Evolutionary conservation across 2,797 vertebrate species (phyloP).

Genomic region (Darevskia nairensis): DNA sequence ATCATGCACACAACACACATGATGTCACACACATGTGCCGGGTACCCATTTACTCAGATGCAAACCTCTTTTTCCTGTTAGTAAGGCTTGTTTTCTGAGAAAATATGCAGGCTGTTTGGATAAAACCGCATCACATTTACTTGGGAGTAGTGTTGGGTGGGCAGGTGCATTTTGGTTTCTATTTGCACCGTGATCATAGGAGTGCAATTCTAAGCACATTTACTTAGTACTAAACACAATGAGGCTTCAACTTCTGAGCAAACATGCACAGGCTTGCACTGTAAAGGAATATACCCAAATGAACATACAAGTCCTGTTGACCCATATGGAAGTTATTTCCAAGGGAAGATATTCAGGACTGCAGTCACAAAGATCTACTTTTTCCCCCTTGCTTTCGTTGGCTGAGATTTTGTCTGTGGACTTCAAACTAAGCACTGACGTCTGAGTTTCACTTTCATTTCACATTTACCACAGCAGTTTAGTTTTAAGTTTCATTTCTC

Average conservation of each 20-base stretch:
- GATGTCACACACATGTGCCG: too few relatives aligned
- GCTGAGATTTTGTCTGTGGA: neutral
- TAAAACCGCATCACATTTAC: neutral
- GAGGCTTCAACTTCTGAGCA: neutral
- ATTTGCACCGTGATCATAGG: too few relatives aligned
- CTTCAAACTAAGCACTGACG: neutral
- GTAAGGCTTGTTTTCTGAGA: neutral
- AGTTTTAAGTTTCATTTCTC: constrained; percentile 68
- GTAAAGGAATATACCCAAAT: neutral
- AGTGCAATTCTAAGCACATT: too few relatives aligned
- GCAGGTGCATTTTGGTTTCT: too few relatives aligned
- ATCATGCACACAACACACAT: too few relatives aligned
- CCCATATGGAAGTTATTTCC: neutral
- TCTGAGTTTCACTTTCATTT: constrained; percentile 78
- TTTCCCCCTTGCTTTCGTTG: neutral
- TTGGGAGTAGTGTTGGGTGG: neutral
- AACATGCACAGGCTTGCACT: neutral
- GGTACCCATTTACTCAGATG: too few relatives aligned
- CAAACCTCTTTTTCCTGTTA: too few relatives aligned
- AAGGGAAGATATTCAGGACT: neutral
- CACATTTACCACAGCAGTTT: neutral
- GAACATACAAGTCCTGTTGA: neutral
- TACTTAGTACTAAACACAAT: neutral
- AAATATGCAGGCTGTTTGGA: neutral
- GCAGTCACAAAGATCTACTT: too few relatives aligned